phyloP scores from a whole-genome alignment of 2,797 vertebrate species.

The Protonibea diacanthus region DNA sequence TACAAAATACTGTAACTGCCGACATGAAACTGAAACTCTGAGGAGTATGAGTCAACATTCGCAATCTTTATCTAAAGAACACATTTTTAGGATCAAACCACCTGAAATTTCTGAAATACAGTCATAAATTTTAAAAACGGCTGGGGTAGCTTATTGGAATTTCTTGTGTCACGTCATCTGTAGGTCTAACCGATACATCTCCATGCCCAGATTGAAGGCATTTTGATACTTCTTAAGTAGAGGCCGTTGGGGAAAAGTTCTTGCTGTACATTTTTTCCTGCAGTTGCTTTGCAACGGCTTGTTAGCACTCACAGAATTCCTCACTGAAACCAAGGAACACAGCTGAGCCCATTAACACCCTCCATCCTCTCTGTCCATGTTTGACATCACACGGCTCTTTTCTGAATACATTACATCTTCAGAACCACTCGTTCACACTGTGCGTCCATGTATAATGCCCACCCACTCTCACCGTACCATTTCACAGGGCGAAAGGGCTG shows the following conservation, averaged over 20 bases:
- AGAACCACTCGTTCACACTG: slow-evolving; percentile 36
- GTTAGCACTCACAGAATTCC: slow-evolving; percentile 37
- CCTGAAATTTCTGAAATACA: slow-evolving; percentile 6
- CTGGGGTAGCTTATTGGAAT: slow-evolving; percentile 3
- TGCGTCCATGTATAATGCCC: slow-evolving; percentile 48
- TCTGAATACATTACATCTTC: slow-evolving; percentile 53
- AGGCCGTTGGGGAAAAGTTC: slow-evolving; percentile 16
- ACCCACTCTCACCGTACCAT: slow-evolving; percentile 49
- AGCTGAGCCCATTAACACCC: slow-evolving; percentile 58
- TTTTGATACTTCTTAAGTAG: slow-evolving; percentile 12
- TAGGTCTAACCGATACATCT: not conserved
- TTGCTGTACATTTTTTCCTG: slow-evolving; percentile 8
- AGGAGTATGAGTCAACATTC: slow-evolving; percentile 42
- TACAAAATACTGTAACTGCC: slow-evolving; percentile 55
- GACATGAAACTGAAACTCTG: slow-evolving; percentile 42
- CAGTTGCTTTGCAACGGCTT: slow-evolving; percentile 38
- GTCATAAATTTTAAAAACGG: slow-evolving; percentile 16
- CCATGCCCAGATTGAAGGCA: not conserved
- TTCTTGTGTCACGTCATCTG: not conserved
- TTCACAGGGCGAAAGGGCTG: slow-evolving; percentile 33
- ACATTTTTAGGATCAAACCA: slow-evolving; percentile 29
- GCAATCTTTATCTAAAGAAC: slow-evolving; percentile 25
- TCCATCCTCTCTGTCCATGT: slow-evolving; percentile 43
- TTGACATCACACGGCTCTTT: slow-evolving; percentile 55
- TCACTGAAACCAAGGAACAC: slow-evolving; percentile 48